These are phyloP conservation scores for Lepidostoma basale DNA, from an alignment of 1,140 invertebrate species.

Conservation along the genomic window DNA sequence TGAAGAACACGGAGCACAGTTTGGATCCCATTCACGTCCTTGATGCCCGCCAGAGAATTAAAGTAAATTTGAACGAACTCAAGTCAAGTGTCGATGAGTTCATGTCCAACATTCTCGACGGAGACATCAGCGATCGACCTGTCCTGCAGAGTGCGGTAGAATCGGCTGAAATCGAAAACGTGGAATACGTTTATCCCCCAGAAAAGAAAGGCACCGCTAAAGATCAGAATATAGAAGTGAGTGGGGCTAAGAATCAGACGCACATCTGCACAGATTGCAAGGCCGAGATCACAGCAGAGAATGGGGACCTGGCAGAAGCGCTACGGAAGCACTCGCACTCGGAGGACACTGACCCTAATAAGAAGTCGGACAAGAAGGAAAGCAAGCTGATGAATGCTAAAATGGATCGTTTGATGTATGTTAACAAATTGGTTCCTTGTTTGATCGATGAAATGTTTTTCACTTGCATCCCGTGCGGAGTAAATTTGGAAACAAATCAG, in stretches of 20 bases:
- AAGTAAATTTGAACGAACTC: constrained; percentile 9
- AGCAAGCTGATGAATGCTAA: neutral
- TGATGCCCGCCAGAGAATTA: constrained; percentile 18
- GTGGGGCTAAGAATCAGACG: neutral
- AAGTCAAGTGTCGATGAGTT: constrained; percentile 31
- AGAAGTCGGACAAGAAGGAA: constrained; percentile 6
- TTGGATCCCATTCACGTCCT: constrained; percentile 19
- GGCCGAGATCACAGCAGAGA: neutral
- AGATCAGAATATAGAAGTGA: neutral
- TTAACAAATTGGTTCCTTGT: constrained; percentile 24
- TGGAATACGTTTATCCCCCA: constrained; percentile 31
- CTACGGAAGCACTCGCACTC: neutral
- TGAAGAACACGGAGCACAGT: constrained; percentile 27
- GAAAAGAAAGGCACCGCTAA: constrained; percentile 15
- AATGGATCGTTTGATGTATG: constrained; percentile 22
- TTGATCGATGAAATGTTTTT: constrained; percentile 37
- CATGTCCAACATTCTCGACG: constrained; percentile 5
- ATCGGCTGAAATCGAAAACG: constrained; percentile 8
- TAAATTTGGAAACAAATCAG: constrained; percentile 9
- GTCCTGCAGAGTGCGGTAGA: neutral
- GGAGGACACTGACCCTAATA: neutral
- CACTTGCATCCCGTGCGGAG: constrained; percentile 34
- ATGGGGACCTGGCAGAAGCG: neutral
- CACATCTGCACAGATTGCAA: constrained; percentile 15
- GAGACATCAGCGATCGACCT: constrained; percentile 26